A percentile compares a stretch with the other conserved stretches of the same genome.
These are phyloP conservation scores for Microplitis deprimator DNA, from an alignment of 2,888 invertebrate species.

Conservation along the genomic window DNA sequence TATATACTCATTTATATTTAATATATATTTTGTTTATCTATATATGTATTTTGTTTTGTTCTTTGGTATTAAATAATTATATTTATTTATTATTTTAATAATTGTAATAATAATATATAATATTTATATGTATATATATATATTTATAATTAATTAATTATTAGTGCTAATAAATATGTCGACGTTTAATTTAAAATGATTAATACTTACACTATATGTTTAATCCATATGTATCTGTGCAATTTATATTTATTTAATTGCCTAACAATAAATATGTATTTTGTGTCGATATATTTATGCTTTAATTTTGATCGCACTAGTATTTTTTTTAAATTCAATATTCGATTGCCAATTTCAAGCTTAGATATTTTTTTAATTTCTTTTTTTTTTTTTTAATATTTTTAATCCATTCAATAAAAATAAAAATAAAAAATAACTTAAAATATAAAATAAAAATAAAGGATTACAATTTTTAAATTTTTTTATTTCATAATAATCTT, in stretches of 20 bases:
- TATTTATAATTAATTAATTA: conserved; percentile 44
- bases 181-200: conserved; percentile 38
- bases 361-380: conserved; percentile 52
- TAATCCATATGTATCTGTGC: conserved; percentile 52
- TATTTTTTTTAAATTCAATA: conserved; percentile 11
- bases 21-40: conserved; percentile 46
- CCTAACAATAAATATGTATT: conserved; percentile 26
- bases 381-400: conserved; percentile 52
- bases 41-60: conserved; percentile 37
- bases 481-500: conserved; percentile 51
- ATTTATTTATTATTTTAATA: conserved; percentile 34
- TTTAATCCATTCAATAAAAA: too few species aligned
- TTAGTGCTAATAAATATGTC: conserved; percentile 29
- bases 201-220: conserved; percentile 47
- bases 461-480: conserved; percentile 44
- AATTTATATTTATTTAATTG: conserved; percentile 28
- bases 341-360: neutral
- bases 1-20: conserved; percentile 45
- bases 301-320: conserved; percentile 10
- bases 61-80: conserved; percentile 32
- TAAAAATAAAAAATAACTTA: conserved; percentile 43
- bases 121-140: conserved; percentile 45
- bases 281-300: conserved; percentile 10
- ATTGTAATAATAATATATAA: conserved; percentile 31
- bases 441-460: conserved; percentile 44